These are phyloP conservation scores for Carcharodon carcharias DNA, from an alignment of 2,797 vertebrate species.

Conservation along the genomic window DNA sequence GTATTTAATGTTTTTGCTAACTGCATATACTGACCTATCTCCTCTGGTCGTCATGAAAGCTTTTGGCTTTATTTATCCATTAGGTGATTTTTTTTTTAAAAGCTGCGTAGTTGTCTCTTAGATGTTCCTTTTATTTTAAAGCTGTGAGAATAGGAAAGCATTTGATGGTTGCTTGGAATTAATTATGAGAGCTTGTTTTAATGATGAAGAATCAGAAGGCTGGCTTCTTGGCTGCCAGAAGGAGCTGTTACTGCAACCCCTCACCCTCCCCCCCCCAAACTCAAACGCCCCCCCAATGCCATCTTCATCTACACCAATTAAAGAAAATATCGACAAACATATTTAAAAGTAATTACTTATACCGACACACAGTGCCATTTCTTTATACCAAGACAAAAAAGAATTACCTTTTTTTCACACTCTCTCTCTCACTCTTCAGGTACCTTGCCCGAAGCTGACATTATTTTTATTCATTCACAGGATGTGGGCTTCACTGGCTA, in stretches of 20 bases:
- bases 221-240: not conserved
- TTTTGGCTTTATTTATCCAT: not conserved
- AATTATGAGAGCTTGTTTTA: not conserved
- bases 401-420: too few species aligned
- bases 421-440: too few species aligned
- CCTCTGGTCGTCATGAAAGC: not conserved
- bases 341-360: not conserved
- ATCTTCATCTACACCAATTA: not conserved
- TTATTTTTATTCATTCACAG: too few species aligned
- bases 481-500: too few species aligned
- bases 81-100: not conserved
- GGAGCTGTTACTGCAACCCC: too few species aligned
- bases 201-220: not conserved
- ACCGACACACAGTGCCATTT: not conserved
- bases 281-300: not conserved
- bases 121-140: not conserved
- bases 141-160: not conserved
- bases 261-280: too few species aligned
- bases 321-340: not conserved
- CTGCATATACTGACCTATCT: not conserved
- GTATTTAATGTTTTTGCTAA: not conserved
- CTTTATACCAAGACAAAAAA: not conserved
- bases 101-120: not conserved
- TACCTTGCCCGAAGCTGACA: too few species aligned
- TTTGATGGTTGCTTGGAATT: not conserved